These are phyloP conservation scores for Pandion haliaetus DNA, from an alignment of 2,113 vertebrate genomes.

Conservation along the genomic window DNA sequence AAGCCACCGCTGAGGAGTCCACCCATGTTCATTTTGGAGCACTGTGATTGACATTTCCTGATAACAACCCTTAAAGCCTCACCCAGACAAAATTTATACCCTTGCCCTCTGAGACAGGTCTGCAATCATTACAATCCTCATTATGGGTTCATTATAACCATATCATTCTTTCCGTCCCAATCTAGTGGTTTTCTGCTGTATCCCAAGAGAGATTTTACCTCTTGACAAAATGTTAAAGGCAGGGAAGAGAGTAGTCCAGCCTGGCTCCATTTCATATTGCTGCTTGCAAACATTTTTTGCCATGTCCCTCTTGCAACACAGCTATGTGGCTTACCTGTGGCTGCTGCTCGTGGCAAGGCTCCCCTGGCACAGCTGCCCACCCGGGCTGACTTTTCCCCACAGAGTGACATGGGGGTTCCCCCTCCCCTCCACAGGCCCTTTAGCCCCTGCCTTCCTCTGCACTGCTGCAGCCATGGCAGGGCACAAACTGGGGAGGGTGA, in stretches of 20 bases:
- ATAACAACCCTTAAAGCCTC: neutral
- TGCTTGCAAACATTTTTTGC: neutral
- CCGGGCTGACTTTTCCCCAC: neutral
- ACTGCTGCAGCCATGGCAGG: accelerated
- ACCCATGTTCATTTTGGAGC: neutral
- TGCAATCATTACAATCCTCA: neutral
- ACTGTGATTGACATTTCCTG: neutral
- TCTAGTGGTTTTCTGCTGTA: neutral
- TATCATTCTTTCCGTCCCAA: neutral
- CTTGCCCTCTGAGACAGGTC: neutral
- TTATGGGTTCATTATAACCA: neutral
- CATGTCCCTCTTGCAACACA: neutral
- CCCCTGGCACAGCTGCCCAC: neutral
- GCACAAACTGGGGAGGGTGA: neutral
- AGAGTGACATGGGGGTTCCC: neutral
- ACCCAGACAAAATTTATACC: neutral
- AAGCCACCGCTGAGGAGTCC: neutral
- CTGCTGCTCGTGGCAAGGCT: neutral
- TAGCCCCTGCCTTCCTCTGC: neutral
- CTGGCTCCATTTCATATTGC: neutral
- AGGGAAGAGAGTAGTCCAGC: neutral
- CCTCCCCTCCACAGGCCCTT: neutral
- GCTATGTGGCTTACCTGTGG: neutral
- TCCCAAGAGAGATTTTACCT: neutral
- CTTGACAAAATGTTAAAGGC: neutral